Evolutionary conservation across 1,140 invertebrate genomes (phyloP), one percentile per base, ranked within the genome.

Genomic region (Trachymyrmex septentrionalis): DNA sequence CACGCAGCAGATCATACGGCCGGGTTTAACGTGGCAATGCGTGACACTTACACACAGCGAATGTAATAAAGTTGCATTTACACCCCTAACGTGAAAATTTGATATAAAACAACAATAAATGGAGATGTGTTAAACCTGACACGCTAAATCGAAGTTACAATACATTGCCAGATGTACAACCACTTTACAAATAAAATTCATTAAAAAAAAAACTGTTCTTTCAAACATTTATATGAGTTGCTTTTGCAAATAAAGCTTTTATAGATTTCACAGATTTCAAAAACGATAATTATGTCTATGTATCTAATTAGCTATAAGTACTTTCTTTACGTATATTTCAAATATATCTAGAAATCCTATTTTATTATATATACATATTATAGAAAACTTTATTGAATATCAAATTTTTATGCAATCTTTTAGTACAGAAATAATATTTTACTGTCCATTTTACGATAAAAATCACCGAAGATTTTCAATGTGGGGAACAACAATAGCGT

Each of bases 1-100:
- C 80, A 59, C 53, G 55, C 80, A 61, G 24, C 80, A 59, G 67
- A 84, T 84, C 80, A 73, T 84, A 73, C 24, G 57, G 69, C 44
- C 24, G 38, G 80, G 63, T 73, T 73, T 34, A 61, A 16, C 55
- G 80, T 73, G 55, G 24, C 63, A 27, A 53, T 50, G 63, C 34
- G 55, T 16, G 50, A 61, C 34, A 50, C 48, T 84, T 72, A 67
- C 55, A 63, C 80, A 72, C 21, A 50, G 66, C 19, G 30, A 14
- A 16, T 53, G 63, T 14, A 80, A 73, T 84, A 73, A 84, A 84
- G 34, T 50, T 44, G 53, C 66, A 34, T 84, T 84, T 73, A 84
- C 53, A 38, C 38, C 44, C 21, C 14, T 44, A 21, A 61, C 34
- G 53, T 48, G 69, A 71, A 59, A 73, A 73, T 48, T 73, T 84